These are phyloP conservation scores for Drosophila stalkeri DNA, from an alignment of 2,888 invertebrate species.

Conservation along the genomic window DNA sequence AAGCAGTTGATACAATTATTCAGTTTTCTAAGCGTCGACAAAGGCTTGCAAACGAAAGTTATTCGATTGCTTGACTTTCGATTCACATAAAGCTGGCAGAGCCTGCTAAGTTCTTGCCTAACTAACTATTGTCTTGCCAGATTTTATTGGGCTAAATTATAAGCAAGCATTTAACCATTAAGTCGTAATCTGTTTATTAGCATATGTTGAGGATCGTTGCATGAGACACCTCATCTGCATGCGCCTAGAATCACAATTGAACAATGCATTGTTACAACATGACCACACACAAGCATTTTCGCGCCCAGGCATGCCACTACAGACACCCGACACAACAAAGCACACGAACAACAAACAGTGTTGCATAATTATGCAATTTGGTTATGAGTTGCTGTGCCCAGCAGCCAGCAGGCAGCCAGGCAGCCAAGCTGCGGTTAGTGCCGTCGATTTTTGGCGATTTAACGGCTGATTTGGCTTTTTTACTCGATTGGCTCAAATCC, in stretches of 20 bases:
- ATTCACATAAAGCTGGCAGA: background rate
- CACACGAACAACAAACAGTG: slow-evolving; percentile 28
- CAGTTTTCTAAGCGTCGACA: background rate
- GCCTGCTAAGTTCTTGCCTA: background rate
- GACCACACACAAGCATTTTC: slow-evolving; percentile 80
- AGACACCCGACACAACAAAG: slow-evolving; percentile 56
- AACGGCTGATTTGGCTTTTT: slow-evolving; percentile 46
- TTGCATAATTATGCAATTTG: slow-evolving; percentile 78
- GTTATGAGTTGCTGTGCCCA: slow-evolving; percentile 38
- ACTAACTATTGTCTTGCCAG: background rate
- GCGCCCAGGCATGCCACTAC: slow-evolving; percentile 69
- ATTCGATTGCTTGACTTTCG: background rate
- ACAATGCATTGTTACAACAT: slow-evolving; percentile 79
- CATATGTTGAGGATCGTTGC: background rate
- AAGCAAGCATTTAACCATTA: background rate
- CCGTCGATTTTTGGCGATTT: slow-evolving; percentile 50
- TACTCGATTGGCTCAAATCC: slow-evolving; percentile 56
- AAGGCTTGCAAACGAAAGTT: background rate
- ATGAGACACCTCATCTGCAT: slow-evolving; percentile 54
- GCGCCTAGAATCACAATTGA: slow-evolving; percentile 25
- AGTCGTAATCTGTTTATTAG: background rate
- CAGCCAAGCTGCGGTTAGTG: slow-evolving; percentile 30
- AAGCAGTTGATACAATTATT: background rate
- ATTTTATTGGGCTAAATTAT: background rate
- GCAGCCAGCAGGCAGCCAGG: slow-evolving; percentile 10